Base-by-base conservation (phyloP, 2,888 invertebrate genomes). In the Mesochorus sp. region DNA sequence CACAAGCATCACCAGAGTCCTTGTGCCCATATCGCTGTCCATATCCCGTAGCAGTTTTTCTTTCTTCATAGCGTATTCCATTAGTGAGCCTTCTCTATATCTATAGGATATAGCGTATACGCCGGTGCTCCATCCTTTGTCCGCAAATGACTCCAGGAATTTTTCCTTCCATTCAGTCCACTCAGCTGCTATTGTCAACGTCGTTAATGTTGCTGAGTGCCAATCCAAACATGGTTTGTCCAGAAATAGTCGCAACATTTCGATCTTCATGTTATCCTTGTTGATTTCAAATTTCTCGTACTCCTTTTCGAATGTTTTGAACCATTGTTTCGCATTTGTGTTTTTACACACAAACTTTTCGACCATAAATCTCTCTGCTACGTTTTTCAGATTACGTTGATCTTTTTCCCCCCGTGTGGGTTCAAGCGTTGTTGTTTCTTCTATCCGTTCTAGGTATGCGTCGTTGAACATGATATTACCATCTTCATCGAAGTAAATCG, bases 61-160 rank as follows among this genome's bases (percentile, higher is more conserved):
- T 80, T 85, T 85, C 55, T 39, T 84, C 62, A 84, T 81, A 12
- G 83, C 85, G 66, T 85, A 85, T 57, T 85, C 81, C 37, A 80
- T 74, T 17, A 85, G 64, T 71, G 77, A 81, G 26, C 85, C 83
- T 81, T 83, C 84, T 61, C 66, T 82, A 66, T 86, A 83, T 61
- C 57, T 85, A 61, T 76, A 85, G 24, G 64, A 55, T 72, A 82
- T 49, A 37, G 85, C 84, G 67, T 85, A 85, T 17, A 5, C 81
- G 14, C 64, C 71, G 39, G 73, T 80, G 64, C 55, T 82, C 85
- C 86, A 86, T 80, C 84, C 85, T 70, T 81, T 84, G 49, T 83
- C 76, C 66, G 82, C 76, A 64, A 85, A 85, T 51, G 83, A 72
- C 26, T 84, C 82, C 34, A 80, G 44, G 39, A 86, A 86, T 76